Evolutionary conservation across 2,888 invertebrate species (phyloP), one percentile per base, ranked within the genome.

Genomic region (Chydorus sphaericus): DNA sequence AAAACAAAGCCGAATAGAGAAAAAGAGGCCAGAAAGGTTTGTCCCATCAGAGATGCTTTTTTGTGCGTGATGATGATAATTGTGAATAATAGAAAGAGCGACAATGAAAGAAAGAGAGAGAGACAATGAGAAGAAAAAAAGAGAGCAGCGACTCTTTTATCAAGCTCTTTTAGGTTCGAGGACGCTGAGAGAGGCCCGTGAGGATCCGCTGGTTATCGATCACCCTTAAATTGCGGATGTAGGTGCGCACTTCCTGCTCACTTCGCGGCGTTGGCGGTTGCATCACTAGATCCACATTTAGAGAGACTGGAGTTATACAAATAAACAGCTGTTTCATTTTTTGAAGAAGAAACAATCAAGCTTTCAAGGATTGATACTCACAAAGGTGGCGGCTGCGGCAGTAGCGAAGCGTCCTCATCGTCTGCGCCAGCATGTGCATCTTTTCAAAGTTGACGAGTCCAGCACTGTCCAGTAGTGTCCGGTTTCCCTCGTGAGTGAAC

Each of bases 381-480:
- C 82, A 78, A 64, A 82, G 71, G 68, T 80, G 79, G 63, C 81
- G 73, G 63, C 81, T 82, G 62, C 84, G 75, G 68, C 85, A 86
- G 66, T 82, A 82, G 61, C 83, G 73, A 62, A 87, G 79, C 55
- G 80, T 83, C 61, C 85, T 74, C 74, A 88, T 77, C 3, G 85
- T 84, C 69, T 85, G 84, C 20, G 86, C 85, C 65, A 88, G 75
- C 85, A 88, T 85, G 67, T 87, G 86, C 86, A 88, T 88, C 71
- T 88, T 88, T 69, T 88, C 88, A 69, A 88, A 88, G 70, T 88
- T 88, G 48, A 88, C 83, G 59, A 88, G 71, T 3, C 83, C 83
- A 59, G 75, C 74, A 16, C 57, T 29, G 65, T 83, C 82, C 61
- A 83, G 75, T 63, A 81, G 81, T 1, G 86, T 86, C 69, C 86